These are phyloP conservation scores for Idaea aversata DNA, from an alignment of 2,888 invertebrate genomes.

Conservation along the genomic window DNA sequence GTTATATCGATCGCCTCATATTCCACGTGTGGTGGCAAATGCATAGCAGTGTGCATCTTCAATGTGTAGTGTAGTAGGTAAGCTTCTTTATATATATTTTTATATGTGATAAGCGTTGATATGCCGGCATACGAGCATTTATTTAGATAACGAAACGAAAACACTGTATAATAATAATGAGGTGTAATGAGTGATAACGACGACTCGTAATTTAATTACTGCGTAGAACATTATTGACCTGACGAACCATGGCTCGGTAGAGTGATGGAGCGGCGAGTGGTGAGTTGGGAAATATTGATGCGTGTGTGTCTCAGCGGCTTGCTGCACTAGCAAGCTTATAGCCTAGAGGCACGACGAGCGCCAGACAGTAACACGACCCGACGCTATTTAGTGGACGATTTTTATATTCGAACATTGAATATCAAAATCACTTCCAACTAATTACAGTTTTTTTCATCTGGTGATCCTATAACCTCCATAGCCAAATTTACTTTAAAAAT, in stretches of 20 bases:
- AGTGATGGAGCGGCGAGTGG: slow-evolving; percentile 13
- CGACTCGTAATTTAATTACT: slow-evolving; percentile 13
- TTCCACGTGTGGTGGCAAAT: slow-evolving; percentile 75
- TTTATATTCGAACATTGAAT: slow-evolving; percentile 66
- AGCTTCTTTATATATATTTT: slow-evolving; percentile 80
- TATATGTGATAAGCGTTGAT: slow-evolving; percentile 80
- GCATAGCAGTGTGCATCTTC: slow-evolving; percentile 74
- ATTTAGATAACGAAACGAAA: slow-evolving; percentile 69
- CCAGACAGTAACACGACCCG: slow-evolving; percentile 56
- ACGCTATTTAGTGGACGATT: slow-evolving; percentile 72
- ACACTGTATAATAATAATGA: slow-evolving; percentile 48
- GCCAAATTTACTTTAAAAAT: slow-evolving; percentile 15
- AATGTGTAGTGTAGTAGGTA: slow-evolving; percentile 77
- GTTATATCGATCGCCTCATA: slow-evolving; percentile 51
- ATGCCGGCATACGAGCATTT: slow-evolving; percentile 78
- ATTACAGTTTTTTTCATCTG: slow-evolving; percentile 28
- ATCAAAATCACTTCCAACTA: slow-evolving; percentile 78
- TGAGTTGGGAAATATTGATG: slow-evolving; percentile 38
- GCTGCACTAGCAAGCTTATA: slow-evolving; percentile 74
- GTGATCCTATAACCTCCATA: slow-evolving; percentile 2
- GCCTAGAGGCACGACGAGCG: slow-evolving; percentile 65
- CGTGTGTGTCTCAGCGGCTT: slow-evolving; percentile 74
- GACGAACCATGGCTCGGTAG: not conserved
- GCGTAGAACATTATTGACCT: not conserved
- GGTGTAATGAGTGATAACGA: slow-evolving; percentile 66